Evolutionary conservation across 2,888 invertebrate genomes (phyloP), one percentile per base, ranked within the genome.

Genomic region (Limulus polyphemus): DNA sequence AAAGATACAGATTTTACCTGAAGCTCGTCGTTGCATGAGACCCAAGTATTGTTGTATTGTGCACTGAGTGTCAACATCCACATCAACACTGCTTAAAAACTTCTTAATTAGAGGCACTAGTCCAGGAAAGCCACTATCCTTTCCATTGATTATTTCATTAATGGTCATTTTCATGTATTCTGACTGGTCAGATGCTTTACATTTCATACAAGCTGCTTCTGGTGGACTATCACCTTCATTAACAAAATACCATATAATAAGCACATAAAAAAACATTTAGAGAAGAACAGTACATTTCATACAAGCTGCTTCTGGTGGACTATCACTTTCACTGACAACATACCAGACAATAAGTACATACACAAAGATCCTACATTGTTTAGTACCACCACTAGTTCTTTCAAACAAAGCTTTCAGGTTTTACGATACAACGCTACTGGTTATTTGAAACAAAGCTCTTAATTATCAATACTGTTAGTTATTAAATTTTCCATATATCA

Each of bases 31-130:
- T 64, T 77, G 87, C 74, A 99, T 95, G 66, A 97, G 83, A 74
- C 88, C 90, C 68, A 99, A 82, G 79, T 99, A 99, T 78, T 95
- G 91, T 76, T 90, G 89, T 73, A 99, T 89, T 11, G 94, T 93
- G 79, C 98, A 98, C 76, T 92, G 90, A 52, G 97, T 98, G 77
- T 98, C 98, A 2, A 95, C 93, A 79, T 99, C 99, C 58, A 97
- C 90, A 76, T 99, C 97, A 84, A 97, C 91, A 64, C 88, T 89
- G 69, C 88, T 87, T 71, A 99, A 81, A 78, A 94, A 99, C 72
- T 88, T 90, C 75, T 92, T 88, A 66, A 99, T 92, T 71, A 99
- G 79, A 5, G 95, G 90, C 69, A 97, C 85, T 71, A 99, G 80
- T 0, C 99, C 99, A 46, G 95, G 94, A 79, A 98, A 99, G 65